Percentiles rank a stretch among this genome's conserved stretches.
These are phyloP conservation scores for Caenorhabditis becei DNA, from an alignment of 2,888 invertebrate genomes.

Conservation along the genomic window DNA sequence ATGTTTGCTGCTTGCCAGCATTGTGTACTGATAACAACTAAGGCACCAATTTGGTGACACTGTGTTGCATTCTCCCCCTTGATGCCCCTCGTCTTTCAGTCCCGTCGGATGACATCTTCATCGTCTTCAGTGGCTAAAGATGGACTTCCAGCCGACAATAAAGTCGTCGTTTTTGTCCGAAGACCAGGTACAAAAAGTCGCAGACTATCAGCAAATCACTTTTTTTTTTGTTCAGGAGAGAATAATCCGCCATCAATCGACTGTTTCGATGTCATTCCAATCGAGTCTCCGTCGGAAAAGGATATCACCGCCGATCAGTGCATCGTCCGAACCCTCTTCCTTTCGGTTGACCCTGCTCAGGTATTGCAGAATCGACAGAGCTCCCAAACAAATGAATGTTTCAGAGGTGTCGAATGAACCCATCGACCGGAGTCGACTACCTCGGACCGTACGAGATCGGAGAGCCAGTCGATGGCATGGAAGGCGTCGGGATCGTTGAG, in stretches of 20 bases:
- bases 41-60: constrained; percentile 54
- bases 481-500: constrained; percentile 81
- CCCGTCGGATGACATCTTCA: constrained; percentile 54
- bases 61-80: constrained; percentile 32
- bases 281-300: constrained; percentile 45
- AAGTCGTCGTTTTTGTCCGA: constrained; percentile 61
- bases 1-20: constrained; percentile 54
- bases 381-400: neutral
- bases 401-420: constrained; percentile 83
- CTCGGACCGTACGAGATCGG: constrained; percentile 81
- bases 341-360: constrained; percentile 67
- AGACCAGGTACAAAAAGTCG: constrained; percentile 54
- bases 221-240: constrained; percentile 62
- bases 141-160: constrained; percentile 57
- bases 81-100: constrained; percentile 42
- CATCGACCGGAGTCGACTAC: constrained; percentile 82
- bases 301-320: constrained; percentile 64
- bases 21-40: constrained; percentile 46
- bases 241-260: constrained; percentile 60
- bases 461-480: constrained; percentile 81
- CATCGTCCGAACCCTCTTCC: constrained; percentile 64
- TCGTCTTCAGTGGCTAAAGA: constrained; percentile 16
- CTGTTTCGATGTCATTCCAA: constrained; percentile 63
- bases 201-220: neutral
- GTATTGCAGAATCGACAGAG: constrained; percentile 9